phyloP scores from a whole-genome alignment of 2,888 invertebrate genomes.

The Nemotelus pantherinus region DNA sequence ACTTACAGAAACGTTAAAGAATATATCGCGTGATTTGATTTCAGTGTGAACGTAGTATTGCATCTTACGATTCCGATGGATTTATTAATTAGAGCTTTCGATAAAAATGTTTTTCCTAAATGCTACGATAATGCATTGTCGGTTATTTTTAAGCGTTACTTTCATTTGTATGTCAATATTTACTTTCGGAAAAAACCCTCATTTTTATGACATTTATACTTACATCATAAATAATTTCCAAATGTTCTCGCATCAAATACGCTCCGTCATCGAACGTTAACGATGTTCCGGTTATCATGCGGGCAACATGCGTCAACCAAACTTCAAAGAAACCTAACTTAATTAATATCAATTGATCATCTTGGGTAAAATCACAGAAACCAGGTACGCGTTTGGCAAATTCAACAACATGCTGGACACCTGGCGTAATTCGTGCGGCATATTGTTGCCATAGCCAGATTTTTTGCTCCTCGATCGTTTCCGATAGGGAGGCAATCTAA shows the following conservation, averaged over 20 bases:
- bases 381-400: constrained; percentile 96
- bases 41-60: no score
- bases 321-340: constrained; percentile 97
- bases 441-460: constrained; percentile 90
- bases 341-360: constrained; percentile 95
- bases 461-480: constrained; percentile 77
- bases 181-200: no score
- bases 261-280: constrained; percentile 92
- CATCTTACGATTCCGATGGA: no score
- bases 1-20: no score
- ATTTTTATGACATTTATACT: constrained; percentile 60
- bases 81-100: no score
- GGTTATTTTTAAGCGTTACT: no score
- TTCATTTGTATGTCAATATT: no score
- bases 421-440: constrained; percentile 85
- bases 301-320: constrained; percentile 88
- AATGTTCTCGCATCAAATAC: constrained; percentile 81
- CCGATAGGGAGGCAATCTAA: constrained; percentile 70
- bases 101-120: no score
- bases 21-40: no score
- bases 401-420: constrained; percentile 93
- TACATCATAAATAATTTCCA: constrained; percentile 89
- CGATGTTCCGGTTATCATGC: constrained; percentile 78
- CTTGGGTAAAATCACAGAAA: constrained; percentile 89
- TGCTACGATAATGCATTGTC: no score